Percentiles rank a stretch among this genome's conserved stretches.
Conservation (phyloP, 1,140 invertebrate species). For the Pogonus chalceus region DNA sequence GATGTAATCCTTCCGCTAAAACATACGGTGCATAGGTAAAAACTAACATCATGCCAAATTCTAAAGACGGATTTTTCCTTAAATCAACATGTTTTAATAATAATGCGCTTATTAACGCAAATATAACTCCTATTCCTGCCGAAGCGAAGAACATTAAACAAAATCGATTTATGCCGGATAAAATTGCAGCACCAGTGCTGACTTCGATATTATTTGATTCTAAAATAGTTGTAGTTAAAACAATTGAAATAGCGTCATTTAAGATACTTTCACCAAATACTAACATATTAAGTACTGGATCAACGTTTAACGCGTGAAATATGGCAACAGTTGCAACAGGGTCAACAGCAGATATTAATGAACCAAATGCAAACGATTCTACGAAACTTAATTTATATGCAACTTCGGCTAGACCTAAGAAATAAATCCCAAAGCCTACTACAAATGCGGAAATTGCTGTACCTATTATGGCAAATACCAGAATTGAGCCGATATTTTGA, state of each 20-base stretch:
- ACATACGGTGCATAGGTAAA: slow-evolving; percentile 98
- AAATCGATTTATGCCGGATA: slow-evolving; percentile 86
- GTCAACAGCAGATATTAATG: slow-evolving; percentile 96
- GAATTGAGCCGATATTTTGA: slow-evolving; percentile 90
- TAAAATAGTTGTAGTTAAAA: slow-evolving; percentile 80
- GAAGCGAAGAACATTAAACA: slow-evolving; percentile 98
- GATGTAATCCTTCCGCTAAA: slow-evolving; percentile 90
- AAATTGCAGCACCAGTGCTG: slow-evolving; percentile 68
- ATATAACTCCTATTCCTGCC: slow-evolving; percentile 90
- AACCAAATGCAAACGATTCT: slow-evolving; percentile 97
- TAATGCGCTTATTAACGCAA: slow-evolving; percentile 88
- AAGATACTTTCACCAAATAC: slow-evolving; percentile 97
- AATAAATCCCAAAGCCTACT: slow-evolving; percentile 89
- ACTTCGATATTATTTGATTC: slow-evolving; percentile 65
- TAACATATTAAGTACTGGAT: slow-evolving; percentile 95
- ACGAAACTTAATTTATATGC: slow-evolving; percentile 88
- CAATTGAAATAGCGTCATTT: slow-evolving; percentile 97
- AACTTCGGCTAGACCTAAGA: slow-evolving; percentile 78
- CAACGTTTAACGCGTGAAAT: slow-evolving; percentile 92
- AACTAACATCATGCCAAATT: slow-evolving; percentile 97
- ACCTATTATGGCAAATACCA: slow-evolving; percentile 94
- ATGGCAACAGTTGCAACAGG: slow-evolving; percentile 97
- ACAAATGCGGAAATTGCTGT: slow-evolving; percentile 92
- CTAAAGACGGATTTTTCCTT: slow-evolving; percentile 92
- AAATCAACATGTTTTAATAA: slow-evolving; percentile 94